Base-by-base conservation (phyloP, 2,888 invertebrate genomes). In the Chrysodeixis includens region DNA sequence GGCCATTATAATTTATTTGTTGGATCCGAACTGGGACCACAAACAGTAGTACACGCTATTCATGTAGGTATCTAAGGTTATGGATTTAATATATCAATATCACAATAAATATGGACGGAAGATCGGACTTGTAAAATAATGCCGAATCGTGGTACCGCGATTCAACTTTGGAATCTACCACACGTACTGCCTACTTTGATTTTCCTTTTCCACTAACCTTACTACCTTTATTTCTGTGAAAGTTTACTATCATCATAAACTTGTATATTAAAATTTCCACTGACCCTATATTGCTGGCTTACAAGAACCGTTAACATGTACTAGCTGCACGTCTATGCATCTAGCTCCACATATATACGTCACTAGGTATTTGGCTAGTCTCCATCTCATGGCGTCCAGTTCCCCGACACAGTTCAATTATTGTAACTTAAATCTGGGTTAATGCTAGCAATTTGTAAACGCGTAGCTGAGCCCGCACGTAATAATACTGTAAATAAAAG, bases 381-480 rank as follows among this genome's bases (percentile, higher is more conserved):
- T 89, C 87, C 86, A 89, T 85, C 66, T 66, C 64, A 67, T 70
- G 71, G 65, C 78, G 75, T 77, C 40, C 71, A 79, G 74, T 72
- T 74, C 64, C 61, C 62, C 70, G 75, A 80, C 74, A 80, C 65
- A 71, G 69, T 78, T 73, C 74, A 80, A 79, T 78, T 78, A 79
- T 77, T 82, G 71, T 79, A 77, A 74, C 74, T 83, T 78, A 76
- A 77, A 82, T 83, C 69, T 88, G 74, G 89, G 86, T 85, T 86
- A 89, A 84, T 83, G 82, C 78, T 78, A 22, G 60, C 69, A 69
- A 75, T 80, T 75, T 71, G 61, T 80, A 75, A 72, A 60, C 64
- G 61, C 62, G 52, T 62, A 60, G 62, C 22, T 62, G 56, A 54
- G 56, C 57, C 53, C 59, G 65, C 74, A 61, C 57, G 66, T 66